phyloP scores from a whole-genome alignment of 2,888 invertebrate genomes.

The Ormyrus nitidulus region DNA sequence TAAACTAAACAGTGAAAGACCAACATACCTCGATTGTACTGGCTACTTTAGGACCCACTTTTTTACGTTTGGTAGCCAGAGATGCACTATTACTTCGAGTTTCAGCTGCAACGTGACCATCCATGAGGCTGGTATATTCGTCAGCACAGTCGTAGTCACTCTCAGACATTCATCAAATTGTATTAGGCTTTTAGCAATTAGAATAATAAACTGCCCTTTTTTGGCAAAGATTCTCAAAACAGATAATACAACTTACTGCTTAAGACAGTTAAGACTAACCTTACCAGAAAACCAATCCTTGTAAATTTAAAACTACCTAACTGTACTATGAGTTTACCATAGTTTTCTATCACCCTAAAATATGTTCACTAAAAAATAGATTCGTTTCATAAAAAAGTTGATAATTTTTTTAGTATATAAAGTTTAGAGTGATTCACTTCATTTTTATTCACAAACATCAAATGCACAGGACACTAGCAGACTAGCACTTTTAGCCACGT shows the following conservation, averaged over 20 bases:
- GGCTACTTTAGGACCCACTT: conserved; percentile 77
- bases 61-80: conserved; percentile 78
- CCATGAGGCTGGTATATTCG: conserved; percentile 90
- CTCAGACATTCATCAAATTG: conserved; percentile 75
- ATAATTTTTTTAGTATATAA: not conserved
- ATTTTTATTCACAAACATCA: conserved; percentile 32
- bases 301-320: not conserved
- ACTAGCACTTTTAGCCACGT: not conserved
- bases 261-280: conserved; percentile 12
- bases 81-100: conserved; percentile 77
- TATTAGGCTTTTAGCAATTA: conserved; percentile 25
- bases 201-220: conserved; percentile 35
- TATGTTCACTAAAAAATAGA: conserved; percentile 8
- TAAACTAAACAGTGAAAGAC: no score
- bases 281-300: not conserved
- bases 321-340: conserved; percentile 8
- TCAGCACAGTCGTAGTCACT: conserved; percentile 80
- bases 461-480: not conserved
- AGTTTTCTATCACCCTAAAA: not conserved
- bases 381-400: conserved; percentile 1
- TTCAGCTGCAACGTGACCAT: conserved; percentile 86
- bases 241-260: not conserved
- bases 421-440: conserved; percentile 31
- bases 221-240: conserved; percentile 19
- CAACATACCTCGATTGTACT: conserved; percentile 70